A percentile compares a stretch with the other conserved stretches of the same genome.
phyloP scores from a whole-genome alignment of 1,140 invertebrate species.

The Elymnias hypermnestra region DNA sequence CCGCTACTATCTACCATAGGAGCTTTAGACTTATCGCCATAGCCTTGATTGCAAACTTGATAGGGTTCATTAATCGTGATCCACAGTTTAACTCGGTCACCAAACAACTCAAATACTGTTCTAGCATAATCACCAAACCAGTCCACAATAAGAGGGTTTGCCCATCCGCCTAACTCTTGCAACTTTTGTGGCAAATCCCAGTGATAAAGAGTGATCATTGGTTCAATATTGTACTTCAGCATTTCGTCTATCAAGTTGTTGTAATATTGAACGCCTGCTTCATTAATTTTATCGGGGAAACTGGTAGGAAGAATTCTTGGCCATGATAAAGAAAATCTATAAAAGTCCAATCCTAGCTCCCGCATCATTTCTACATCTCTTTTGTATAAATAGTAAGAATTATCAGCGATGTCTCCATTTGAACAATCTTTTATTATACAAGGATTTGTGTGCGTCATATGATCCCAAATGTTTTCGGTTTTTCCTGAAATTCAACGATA shows the following conservation, averaged over 20 bases:
- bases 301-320: slow-evolving; percentile 79
- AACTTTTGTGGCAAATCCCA: slow-evolving; percentile 81
- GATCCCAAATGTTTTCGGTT: slow-evolving; percentile 78
- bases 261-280: slow-evolving; percentile 80
- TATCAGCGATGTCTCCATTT: slow-evolving; percentile 67
- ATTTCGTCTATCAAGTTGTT: slow-evolving; percentile 79
- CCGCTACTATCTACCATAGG: slow-evolving; percentile 68
- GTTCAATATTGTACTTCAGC: slow-evolving; percentile 68
- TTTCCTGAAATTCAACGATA: slow-evolving; percentile 48
- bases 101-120: slow-evolving; percentile 76
- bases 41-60: slow-evolving; percentile 76
- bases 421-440: slow-evolving; percentile 68
- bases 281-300: slow-evolving; percentile 70
- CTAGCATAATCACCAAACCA: slow-evolving; percentile 79
- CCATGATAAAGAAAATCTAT: slow-evolving; percentile 82
- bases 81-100: slow-evolving; percentile 80
- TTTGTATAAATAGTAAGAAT: slow-evolving; percentile 70
- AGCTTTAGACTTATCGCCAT: slow-evolving; percentile 68
- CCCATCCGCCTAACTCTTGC: slow-evolving; percentile 80
- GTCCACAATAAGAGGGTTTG: slow-evolving; percentile 78
- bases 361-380: slow-evolving; percentile 72
- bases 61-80: slow-evolving; percentile 83
- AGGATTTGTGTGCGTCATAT: slow-evolving; percentile 61
- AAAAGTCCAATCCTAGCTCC: slow-evolving; percentile 73
- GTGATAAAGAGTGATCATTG: slow-evolving; percentile 80